A percentile compares a stretch with the other conserved stretches of the same genome.
Evolutionary conservation across 2,888 invertebrate genomes (phyloP).

Genomic region (Hemithea aestivaria): DNA sequence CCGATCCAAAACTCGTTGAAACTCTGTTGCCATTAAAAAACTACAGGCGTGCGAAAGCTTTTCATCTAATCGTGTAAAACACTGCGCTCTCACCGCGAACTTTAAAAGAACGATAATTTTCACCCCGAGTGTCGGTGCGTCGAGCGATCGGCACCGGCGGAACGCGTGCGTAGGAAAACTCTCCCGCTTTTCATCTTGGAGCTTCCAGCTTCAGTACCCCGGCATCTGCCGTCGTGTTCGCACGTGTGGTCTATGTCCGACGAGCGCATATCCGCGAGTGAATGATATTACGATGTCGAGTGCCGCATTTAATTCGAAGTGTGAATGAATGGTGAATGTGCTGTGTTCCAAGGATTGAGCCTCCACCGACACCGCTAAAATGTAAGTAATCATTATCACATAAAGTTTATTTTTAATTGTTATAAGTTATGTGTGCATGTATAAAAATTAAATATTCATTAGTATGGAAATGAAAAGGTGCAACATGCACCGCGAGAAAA

Average conservation of each 20-base stretch:
- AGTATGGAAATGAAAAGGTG: too few relatives aligned
- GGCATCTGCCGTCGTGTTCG: constrained; percentile 52
- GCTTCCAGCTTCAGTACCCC: constrained; percentile 51
- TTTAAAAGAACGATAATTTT: constrained; percentile 29
- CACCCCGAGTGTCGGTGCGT: constrained; percentile 31
- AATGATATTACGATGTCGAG: constrained; percentile 58
- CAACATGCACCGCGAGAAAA: too few relatives aligned
- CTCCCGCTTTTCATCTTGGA: constrained; percentile 27
- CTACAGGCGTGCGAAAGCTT: constrained; percentile 12
- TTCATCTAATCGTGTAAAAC: constrained; percentile 14
- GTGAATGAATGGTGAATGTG: constrained; percentile 52
- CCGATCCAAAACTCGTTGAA: too few relatives aligned
- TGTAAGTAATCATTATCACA: constrained; percentile 38
- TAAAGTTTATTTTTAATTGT: too few relatives aligned
- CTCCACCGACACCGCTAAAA: constrained; percentile 35
- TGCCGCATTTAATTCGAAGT: constrained; percentile 47
- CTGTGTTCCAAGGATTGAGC: constrained; percentile 45
- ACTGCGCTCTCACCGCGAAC: constrained; percentile 6
- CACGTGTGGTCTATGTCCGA: constrained; percentile 42
- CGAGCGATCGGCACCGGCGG: constrained; percentile 36
- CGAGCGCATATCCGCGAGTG: constrained; percentile 45
- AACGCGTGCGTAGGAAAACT: constrained; percentile 39
- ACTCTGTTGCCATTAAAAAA: constrained; percentile 8
- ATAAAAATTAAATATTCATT: too few relatives aligned
- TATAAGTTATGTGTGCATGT: too few relatives aligned